Conservation (phyloP, 2,888 invertebrate genomes). For the Mythimna lalbum region DNA sequence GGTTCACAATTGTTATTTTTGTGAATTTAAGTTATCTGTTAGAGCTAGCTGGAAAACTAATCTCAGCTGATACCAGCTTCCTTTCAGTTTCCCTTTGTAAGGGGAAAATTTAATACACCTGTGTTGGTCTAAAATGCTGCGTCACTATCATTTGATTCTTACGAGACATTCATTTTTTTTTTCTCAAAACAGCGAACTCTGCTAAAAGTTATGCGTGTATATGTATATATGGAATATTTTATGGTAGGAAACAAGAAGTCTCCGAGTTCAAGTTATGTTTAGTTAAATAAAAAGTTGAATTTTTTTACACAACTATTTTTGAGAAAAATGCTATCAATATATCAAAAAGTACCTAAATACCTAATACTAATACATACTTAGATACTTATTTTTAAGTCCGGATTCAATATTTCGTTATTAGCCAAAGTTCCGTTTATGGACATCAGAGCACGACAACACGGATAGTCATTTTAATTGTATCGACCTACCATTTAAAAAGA, state of each 20-base stretch:
- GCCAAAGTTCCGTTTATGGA: too few relatives aligned
- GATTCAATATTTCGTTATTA: too few relatives aligned
- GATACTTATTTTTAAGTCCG: too few relatives aligned
- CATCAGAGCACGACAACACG: too few relatives aligned
- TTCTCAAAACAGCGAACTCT: not conserved
- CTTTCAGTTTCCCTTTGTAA: slow-evolving; percentile 4
- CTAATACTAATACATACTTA: too few relatives aligned
- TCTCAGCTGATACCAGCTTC: slow-evolving; percentile 9
- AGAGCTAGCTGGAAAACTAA: slow-evolving; percentile 30
- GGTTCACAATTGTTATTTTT: slow-evolving; percentile 15
- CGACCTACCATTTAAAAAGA: not conserved
- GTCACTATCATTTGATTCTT: not conserved
- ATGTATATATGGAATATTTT: not conserved
- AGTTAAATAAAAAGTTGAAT: not conserved
- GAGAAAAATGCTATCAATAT: too few relatives aligned
- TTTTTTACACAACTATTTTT: too few relatives aligned
- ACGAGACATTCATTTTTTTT: not conserved
- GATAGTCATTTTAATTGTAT: not conserved
- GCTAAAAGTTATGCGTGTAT: not conserved
- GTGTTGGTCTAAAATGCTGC: not conserved
- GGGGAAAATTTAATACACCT: slow-evolving; percentile 3
- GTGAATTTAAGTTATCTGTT: not conserved
- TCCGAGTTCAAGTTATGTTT: not conserved
- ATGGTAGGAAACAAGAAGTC: too few relatives aligned
- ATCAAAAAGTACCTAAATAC: too few relatives aligned